Base-by-base conservation (phyloP, 2,888 invertebrate genomes). In the Napeogenes sylphis region DNA sequence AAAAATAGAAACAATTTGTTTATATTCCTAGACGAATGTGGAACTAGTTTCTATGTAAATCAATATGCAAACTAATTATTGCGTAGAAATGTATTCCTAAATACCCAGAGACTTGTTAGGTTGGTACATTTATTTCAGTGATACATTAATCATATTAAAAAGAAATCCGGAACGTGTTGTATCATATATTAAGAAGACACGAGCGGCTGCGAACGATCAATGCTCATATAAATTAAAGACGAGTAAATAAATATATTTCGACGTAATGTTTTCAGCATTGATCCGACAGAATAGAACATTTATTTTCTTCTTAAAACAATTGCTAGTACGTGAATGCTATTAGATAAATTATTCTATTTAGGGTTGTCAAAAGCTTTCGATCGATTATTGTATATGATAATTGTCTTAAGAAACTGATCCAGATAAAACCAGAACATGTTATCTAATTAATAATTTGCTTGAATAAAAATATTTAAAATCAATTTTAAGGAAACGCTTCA, bases 1-100 rank as follows among this genome's bases (percentile, higher is more conserved):
- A 38, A 53, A 59, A 59, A 62, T 59, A 59, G 55, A 33, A 47
- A 45, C 47, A 54, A 63, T 59, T 51, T 59, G 63, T 63, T 63
- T 63, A 59, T 54, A 21, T 6, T 55, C 30, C 51, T 12, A 54
- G 53, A 63, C n/a, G 53, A 45, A 46, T 46, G 63, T 54, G n/a
- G 56, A 56, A 56, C 56, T 51, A 30, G 47, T 45, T 59, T 35
- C 38, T 62, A 58, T 21, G 53, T 59, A 56, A 59, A 63, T 57
- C 59, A 59, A 63, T 59, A 63, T 59, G 59, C 53, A 53, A 58
- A 45, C 47, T 32, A 30, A 38, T 45, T 56, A 56, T 59, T 53
- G 53, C 56, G 38, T 53, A 12, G 59, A 63, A 59, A 59, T 51
- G 45, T 45, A 14, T 57, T 63, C 51, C 13, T n/a, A 38, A 63